Evolutionary conservation across 2,888 invertebrate species (phyloP).

Genomic region (Phortica okadai): DNA sequence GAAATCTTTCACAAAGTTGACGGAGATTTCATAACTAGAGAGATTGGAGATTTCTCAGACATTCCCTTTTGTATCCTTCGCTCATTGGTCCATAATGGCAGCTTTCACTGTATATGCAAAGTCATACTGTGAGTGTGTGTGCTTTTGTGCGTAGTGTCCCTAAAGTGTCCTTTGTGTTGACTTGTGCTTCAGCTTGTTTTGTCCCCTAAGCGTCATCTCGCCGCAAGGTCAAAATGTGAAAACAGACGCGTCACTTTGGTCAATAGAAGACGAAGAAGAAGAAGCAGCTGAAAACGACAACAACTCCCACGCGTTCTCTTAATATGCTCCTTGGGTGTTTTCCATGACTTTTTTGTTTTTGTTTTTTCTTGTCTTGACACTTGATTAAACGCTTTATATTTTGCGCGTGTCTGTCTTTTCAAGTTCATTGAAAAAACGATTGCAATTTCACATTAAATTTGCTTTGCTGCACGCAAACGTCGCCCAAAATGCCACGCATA

Average conservation of each 20-base stretch:
- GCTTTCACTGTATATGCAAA: slow-evolving; percentile 1
- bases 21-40: too few relatives aligned
- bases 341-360: neutral
- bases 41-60: too few relatives aligned
- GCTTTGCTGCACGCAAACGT: too few relatives aligned
- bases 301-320: neutral
- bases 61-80: too few relatives aligned
- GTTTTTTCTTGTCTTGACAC: neutral
- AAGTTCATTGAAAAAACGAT: too few relatives aligned
- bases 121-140: slow-evolving; percentile 30
- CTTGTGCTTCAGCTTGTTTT: neutral
- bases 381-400: neutral
- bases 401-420: too few relatives aligned
- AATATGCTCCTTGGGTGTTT: neutral
- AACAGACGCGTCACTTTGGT: slow-evolving; percentile 7
- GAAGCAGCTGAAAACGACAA: slow-evolving; percentile 1
- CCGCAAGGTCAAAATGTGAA: slow-evolving; percentile 4
- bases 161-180: neutral
- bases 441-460: too few relatives aligned
- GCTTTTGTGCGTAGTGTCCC: neutral
- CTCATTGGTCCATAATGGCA: too few relatives aligned
- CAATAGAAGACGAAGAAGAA: neutral
- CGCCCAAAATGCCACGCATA: too few relatives aligned
- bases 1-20: too few relatives aligned
- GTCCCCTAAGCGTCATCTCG: neutral